These are phyloP conservation scores for Pararge aegeria DNA, from an alignment of 1,140 invertebrate genomes.

Conservation along the genomic window DNA sequence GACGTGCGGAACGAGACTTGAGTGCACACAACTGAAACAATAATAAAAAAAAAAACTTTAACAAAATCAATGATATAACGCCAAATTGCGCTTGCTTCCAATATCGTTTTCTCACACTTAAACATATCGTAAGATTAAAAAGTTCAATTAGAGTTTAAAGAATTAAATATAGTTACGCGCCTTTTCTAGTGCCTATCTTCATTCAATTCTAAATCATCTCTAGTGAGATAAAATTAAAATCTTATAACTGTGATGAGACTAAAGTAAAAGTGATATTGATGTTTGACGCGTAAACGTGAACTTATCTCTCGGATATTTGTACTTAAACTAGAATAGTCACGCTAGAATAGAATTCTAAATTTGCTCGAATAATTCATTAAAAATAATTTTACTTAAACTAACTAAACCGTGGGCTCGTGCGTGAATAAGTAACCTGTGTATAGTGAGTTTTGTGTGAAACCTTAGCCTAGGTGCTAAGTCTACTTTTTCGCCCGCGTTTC, in stretches of 20 bases:
- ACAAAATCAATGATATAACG: constrained; percentile 43
- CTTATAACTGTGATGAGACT: constrained; percentile 61
- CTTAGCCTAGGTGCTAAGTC: constrained; percentile 28
- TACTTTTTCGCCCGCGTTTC: constrained; percentile 28
- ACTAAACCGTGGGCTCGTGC: constrained; percentile 1
- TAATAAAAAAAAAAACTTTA: constrained; percentile 34
- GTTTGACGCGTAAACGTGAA: constrained; percentile 31
- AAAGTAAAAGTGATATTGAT: constrained; percentile 44
- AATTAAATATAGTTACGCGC: constrained; percentile 61
- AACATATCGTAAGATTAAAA: constrained; percentile 71
- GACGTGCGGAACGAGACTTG: constrained; percentile 74
- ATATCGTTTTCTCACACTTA: constrained; percentile 57
- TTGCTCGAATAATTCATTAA: constrained; percentile 32
- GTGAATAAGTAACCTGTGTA: constrained; percentile 2
- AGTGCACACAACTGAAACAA: constrained; percentile 34
- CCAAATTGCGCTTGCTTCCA: constrained; percentile 78
- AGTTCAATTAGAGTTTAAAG: constrained; percentile 58
- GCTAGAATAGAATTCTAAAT: constrained; percentile 46
- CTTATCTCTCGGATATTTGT: constrained; percentile 27
- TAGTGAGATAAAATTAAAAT: constrained; percentile 44
- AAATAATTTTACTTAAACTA: neutral
- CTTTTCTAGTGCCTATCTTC: constrained; percentile 74
- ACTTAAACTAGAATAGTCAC: constrained; percentile 43
- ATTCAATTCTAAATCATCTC: constrained; percentile 65
- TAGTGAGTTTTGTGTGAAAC: constrained; percentile 20